phyloP scores from a whole-genome alignment of 2,888 invertebrate species.

The Drymonia ruficornis region DNA sequence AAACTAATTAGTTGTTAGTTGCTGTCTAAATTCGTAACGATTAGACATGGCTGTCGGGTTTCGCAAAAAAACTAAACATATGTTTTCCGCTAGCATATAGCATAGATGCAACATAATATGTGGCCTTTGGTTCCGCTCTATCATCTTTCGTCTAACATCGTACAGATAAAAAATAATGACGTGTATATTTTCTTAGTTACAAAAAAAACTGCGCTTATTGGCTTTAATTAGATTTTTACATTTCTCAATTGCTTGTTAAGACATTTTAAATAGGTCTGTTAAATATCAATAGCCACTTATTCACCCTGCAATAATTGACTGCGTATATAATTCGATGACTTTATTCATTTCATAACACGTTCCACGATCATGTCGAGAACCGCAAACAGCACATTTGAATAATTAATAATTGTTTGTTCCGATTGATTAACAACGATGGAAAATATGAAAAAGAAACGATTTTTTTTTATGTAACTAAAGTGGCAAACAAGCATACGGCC shows the following conservation, averaged over 20 bases:
- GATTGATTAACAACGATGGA: no score
- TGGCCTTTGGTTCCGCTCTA: conserved; percentile 25
- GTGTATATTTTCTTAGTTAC: neutral
- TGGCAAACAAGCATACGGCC: no score
- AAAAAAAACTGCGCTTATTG: no score
- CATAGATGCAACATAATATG: conserved; percentile 27
- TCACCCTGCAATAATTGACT: neutral
- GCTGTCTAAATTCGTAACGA: conserved; percentile 23
- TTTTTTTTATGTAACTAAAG: no score
- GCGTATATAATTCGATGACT: no score
- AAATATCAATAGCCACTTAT: no score
- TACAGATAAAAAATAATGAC: conserved; percentile 8
- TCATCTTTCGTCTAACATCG: conserved; percentile 26
- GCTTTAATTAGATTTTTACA: no score
- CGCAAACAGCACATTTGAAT: conserved; percentile 53
- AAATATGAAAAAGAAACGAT: no score
- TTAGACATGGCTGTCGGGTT: conserved; percentile 26
- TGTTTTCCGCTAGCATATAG: conserved; percentile 20
- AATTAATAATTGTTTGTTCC: conserved; percentile 44
- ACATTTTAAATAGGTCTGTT: no score
- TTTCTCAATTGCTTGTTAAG: no score
- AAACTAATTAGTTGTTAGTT: conserved; percentile 16
- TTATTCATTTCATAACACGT: neutral
- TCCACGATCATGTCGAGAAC: conserved; percentile 35
- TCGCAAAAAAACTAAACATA: conserved; percentile 25